Percentiles rank a stretch among this genome's conserved stretches.
These are phyloP conservation scores for Pogonophryne albipinna DNA, from an alignment of 2,797 vertebrate genomes.

Conservation along the genomic window DNA sequence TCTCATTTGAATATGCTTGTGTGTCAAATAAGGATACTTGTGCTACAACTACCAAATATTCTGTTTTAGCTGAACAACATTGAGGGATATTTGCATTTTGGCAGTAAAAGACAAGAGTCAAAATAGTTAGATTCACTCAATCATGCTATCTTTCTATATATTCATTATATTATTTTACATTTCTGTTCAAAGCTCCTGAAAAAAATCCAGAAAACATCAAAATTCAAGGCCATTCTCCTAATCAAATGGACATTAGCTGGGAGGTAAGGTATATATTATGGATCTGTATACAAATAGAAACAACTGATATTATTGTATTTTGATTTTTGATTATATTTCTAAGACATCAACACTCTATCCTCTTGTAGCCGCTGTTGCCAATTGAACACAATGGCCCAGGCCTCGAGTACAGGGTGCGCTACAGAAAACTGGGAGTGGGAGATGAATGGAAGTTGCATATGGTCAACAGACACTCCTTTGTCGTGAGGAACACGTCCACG, in stretches of 20 bases:
- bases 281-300: neutral
- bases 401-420: conserved; percentile 94
- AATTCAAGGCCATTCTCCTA: conserved; percentile 90
- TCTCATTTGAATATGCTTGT: conserved; percentile 27
- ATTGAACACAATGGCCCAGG: conserved; percentile 92
- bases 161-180: neutral
- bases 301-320: neutral
- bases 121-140: neutral
- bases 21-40: conserved; percentile 17
- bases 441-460: conserved; percentile 88
- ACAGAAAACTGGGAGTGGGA: conserved; percentile 86
- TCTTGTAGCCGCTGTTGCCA: conserved; percentile 87
- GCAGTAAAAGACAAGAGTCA: neutral
- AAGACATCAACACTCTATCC: conserved; percentile 14
- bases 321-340: neutral
- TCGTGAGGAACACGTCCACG: conserved; percentile 89
- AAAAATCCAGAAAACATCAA: conserved; percentile 92
- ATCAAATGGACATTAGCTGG: conserved; percentile 96
- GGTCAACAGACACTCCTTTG: conserved; percentile 87
- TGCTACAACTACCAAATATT: neutral
- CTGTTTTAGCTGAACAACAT: neutral
- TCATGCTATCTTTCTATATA: neutral
- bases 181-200: conserved; percentile 88
- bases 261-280: conserved; percentile 83
- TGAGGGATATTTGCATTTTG: conserved; percentile 5